These are phyloP conservation scores for Microdon myrmicae DNA, from an alignment of 2,888 invertebrate species.

Conservation along the genomic window DNA sequence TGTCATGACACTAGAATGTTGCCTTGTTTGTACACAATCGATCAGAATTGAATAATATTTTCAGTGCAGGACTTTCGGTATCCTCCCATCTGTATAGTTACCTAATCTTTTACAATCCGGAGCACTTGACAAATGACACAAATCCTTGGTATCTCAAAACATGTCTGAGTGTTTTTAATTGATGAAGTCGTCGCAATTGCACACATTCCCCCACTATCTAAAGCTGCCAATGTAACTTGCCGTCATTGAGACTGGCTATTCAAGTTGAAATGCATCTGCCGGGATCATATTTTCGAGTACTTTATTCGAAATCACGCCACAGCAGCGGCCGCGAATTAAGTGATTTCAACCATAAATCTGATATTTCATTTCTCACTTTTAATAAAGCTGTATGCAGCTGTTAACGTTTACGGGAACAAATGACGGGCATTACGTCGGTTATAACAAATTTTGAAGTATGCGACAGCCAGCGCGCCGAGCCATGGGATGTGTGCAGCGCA, in stretches of 20 bases:
- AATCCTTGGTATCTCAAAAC: conserved; percentile 25
- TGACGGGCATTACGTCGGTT: conserved; percentile 40
- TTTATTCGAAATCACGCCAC: conserved; percentile 35
- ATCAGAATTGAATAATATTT: no score
- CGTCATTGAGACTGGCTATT: conserved; percentile 1
- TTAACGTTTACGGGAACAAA: conserved; percentile 51
- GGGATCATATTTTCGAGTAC: conserved; percentile 34
- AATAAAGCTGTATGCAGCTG: conserved; percentile 49
- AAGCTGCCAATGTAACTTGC: neutral
- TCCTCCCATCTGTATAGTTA: no score
- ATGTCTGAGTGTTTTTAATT: conserved; percentile 35
- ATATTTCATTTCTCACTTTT: conserved; percentile 53
- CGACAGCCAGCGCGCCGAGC: conserved; percentile 30
- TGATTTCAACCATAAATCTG: conserved; percentile 51
- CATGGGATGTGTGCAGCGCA: conserved; percentile 9
- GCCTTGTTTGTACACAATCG: no score
- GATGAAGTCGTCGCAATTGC: conserved; percentile 20
- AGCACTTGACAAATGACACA: conserved; percentile 37
- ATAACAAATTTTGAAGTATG: conserved; percentile 50
- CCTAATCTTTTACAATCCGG: conserved; percentile 19
- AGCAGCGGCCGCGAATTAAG: conserved; percentile 42
- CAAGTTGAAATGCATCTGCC: conserved; percentile 12
- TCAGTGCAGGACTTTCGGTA: no score
- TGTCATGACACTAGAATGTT: no score
- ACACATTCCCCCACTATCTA: neutral